Conservation (phyloP, 2,113 vertebrate species). For the Hirundichthys speculiger region DNA sequence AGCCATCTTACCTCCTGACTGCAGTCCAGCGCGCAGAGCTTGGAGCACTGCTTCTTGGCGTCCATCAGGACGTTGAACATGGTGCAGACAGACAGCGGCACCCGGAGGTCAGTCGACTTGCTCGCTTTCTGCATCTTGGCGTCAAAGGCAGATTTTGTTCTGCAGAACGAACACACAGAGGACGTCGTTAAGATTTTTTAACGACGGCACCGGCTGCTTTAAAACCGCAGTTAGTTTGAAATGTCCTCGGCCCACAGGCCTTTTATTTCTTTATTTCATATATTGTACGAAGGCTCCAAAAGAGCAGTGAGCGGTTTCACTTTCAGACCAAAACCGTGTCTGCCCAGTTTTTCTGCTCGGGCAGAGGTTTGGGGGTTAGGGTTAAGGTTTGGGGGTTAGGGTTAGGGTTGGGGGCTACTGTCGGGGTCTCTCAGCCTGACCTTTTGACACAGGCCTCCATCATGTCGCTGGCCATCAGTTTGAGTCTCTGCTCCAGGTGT, state of each 20-base stretch:
- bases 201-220: not conserved
- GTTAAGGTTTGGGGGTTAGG: too few relatives aligned
- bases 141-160: slow-evolving; percentile 95
- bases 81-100: slow-evolving; percentile 89
- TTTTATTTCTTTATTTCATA: too few relatives aligned
- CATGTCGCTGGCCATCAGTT: slow-evolving; percentile 99
- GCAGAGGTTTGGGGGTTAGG: too few relatives aligned
- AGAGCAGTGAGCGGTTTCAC: too few relatives aligned
- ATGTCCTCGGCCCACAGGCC: too few relatives aligned
- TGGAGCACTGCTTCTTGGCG: slow-evolving; percentile 92
- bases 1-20: slow-evolving; percentile 89
- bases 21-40: slow-evolving; percentile 91
- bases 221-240: too few relatives aligned
- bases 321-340: too few relatives aligned
- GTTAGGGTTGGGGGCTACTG: too few relatives aligned
- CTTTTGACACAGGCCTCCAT: slow-evolving; percentile 98
- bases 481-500: slow-evolving; percentile 96
- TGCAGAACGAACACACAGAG: slow-evolving; percentile 52
- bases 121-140: slow-evolving; percentile 89
- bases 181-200: not conserved
- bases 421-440: slow-evolving; percentile 66
- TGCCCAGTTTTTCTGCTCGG: too few relatives aligned
- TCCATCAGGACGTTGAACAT: slow-evolving; percentile 97
- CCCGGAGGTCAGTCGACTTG: slow-evolving; percentile 88
- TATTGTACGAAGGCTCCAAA: too few relatives aligned